Base-by-base conservation (phyloP, 2,797 vertebrate species). In the Naso thynnoides region DNA sequence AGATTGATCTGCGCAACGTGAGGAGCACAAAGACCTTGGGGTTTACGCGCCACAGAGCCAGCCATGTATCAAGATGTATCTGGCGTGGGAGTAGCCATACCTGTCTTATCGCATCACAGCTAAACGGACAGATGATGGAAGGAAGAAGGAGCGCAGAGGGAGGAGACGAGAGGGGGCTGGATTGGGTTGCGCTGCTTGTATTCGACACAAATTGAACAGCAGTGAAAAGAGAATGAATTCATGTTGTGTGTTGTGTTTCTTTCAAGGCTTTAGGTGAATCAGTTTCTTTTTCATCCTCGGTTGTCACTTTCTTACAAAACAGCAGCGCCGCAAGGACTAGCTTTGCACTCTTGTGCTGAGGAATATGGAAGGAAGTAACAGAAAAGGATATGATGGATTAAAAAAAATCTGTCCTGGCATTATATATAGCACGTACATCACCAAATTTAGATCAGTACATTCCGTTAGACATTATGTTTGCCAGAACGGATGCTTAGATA, bases 1-100 rank as follows among this genome's bases (percentile, higher is more conserved):
- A 92, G 89, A 93, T 87, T 90, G 89, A 93, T 93, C 88, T 85
- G 85, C 68, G 10, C 87, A 81, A 85, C 78, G 84, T 87, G 85
- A 88, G 85, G 81, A 86, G 86, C 86, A 91, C 84, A 92, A 89
- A 93, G 89, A 91, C 85, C 76, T 81, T 73, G 73, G 86, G 83
- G 76, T 92, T 91, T 89, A 85, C 62, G 61, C 71, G 45, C 84
- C 67, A 65, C 79, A 78, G 83, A 90, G 79, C 73, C 78, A 49
- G 73, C 75, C 74, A 70, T 88, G 88, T 87, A 82, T 88, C 79
- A 88, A 88, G 89, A 92, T 88, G 87, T 87, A 82, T 86, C 86
- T 58, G 62, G 87, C 78, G 56, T 85, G 85, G 86, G 88, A 86
- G 86, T 76, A 84, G 87, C 86, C 87, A 74, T 88, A 91, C 86